Evolutionary conservation across 2,113 vertebrate genomes (phyloP), one percentile per base, ranked within the genome.

Genomic region (Eurypyga helias): DNA sequence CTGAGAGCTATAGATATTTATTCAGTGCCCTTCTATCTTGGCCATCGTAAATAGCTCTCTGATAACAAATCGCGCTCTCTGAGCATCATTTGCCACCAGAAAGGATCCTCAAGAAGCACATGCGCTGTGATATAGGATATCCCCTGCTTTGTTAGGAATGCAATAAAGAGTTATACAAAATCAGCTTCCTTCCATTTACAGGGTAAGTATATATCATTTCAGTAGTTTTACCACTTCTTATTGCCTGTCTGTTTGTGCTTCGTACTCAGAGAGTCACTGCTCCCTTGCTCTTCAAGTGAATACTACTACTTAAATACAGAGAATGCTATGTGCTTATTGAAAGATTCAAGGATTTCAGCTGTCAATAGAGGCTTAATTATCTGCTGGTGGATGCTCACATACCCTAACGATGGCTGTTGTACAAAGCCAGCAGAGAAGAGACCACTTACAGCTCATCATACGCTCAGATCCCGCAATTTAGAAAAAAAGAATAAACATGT

Each of bases 1-100:
- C 93, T 95, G 90, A 95, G 93, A 96, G 90, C 85, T 83, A 57
- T 8, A 97, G 96, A 91, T 97, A 97, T 61, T 92, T 97, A 96
- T 91, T 90, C 89, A 48, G 83, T 61, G 87, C 65, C 89, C 87
- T 97, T 85, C 91, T 86, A 96, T 93, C 97, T 85, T 33, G 83
- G 73, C 71, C 82, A 91, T 97, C 95, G 7, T 95, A 96, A 96
- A 96, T 71, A 97, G 89, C 85, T 95, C 91, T 94, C 84, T 89
- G 92, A 94, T 97, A 98, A 96, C 82, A 96, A 95, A 97, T 87
- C 61, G 51, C 33, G 36, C 95, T 82, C 93, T 76, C 17, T 83
- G 87, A 91, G 81, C 46, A 54, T 94, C 97, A 66, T 93, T 93
- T 76, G 82, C 80, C 92, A 89, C 89, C 94, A 95, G 96, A 94